Evolutionary conservation across 2,113 vertebrate genomes (phyloP), one percentile per base, ranked within the genome.

Genomic region (Scomber japonicus): DNA sequence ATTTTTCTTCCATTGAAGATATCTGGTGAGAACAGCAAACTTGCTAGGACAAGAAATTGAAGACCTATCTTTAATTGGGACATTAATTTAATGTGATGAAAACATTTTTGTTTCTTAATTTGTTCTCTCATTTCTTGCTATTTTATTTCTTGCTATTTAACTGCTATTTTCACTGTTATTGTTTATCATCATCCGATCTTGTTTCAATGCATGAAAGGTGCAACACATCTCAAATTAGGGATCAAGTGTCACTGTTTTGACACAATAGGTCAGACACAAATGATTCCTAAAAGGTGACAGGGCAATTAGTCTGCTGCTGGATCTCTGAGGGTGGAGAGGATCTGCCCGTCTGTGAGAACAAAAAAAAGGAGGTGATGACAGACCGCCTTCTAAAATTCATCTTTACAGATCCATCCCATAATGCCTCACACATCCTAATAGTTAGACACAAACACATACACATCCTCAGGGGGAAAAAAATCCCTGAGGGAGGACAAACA

Each of bases 241-340:
- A 92, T 93, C 92, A 82, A 76, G 86, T 93, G 89, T 88, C 92
- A 85, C 84, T 92, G 93, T 94, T 94, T 92, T 93, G 94, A 94
- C 93, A 93, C 85, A 74, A 89, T 54, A 64, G 75, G 86, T 89
- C 88, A 90, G 85, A 88, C 83, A 85, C 44, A 88, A 91, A 88
- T 89, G 83, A 90, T 91, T 93, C 71, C 74, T 82, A 86, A 89
- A 92, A 92, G 89, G 89, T 91, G 91, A 92, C 90, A 86, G 86
- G 72, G 89, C 90, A 94, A 93, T 91, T 93, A 93, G 91, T 89
- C 81, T 79, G 69, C 85, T 84, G 80, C 83, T 92, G 80, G 73
- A 85, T 88, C 75, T 89, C 44, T 74, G 72, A 88, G 89, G 85
- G 74, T 78, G 75, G 81, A 84, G 81, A 88, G 50, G 79, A 83